Conservation (phyloP, 2,113 vertebrate species). For the Columba livia region DNA sequence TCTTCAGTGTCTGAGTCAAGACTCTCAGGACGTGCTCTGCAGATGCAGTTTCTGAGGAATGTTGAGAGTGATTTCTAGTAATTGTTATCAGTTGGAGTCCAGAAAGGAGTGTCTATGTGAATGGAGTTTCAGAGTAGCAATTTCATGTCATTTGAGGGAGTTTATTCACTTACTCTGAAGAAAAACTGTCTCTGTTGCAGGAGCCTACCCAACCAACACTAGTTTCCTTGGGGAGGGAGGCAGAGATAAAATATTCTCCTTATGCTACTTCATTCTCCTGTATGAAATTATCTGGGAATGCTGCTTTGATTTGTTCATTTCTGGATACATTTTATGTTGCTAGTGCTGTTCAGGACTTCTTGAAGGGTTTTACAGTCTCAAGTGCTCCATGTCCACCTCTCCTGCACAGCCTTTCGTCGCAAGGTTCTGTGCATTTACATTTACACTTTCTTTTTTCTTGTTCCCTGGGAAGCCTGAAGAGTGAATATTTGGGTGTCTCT, state of each 20-base stretch:
- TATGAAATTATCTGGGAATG: neutral
- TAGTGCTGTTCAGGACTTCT: neutral
- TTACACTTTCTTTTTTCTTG: neutral
- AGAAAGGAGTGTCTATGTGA: neutral
- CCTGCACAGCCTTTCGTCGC: rapidly evolving
- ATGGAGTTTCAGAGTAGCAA: neutral
- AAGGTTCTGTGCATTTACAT: rapidly evolving
- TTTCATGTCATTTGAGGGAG: neutral
- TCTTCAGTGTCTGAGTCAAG: neutral
- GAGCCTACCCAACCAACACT: neutral
- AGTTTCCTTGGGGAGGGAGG: neutral
- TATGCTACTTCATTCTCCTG: neutral
- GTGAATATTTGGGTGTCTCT: neutral
- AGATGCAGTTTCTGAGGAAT: neutral
- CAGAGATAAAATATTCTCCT: neutral
- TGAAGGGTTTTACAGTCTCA: neutral
- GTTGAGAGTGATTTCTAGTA: neutral
- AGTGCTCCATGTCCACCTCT: neutral
- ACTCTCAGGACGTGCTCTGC: neutral
- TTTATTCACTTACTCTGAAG: neutral
- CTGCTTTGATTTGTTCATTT: neutral
- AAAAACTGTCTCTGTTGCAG: neutral
- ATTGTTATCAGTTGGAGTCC: neutral
- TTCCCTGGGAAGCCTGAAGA: neutral
- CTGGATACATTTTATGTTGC: neutral